phyloP scores from a whole-genome alignment of 1,140 invertebrate species.

The Lordiphosa stackelbergi region DNA sequence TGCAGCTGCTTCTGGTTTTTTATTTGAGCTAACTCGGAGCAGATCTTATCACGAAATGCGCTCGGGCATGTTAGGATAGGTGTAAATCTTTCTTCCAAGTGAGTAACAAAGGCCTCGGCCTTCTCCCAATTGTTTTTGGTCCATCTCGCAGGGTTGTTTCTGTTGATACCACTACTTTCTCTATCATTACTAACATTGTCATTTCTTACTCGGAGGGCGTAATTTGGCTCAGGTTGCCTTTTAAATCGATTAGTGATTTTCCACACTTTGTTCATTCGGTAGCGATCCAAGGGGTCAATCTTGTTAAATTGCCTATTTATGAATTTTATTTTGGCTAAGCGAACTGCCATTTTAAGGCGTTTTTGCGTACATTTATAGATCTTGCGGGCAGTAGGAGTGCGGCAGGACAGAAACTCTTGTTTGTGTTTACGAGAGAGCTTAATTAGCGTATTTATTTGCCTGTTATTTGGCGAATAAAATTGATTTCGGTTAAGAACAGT shows the following conservation, averaged over 20 bases:
- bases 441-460: no score
- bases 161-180: no score
- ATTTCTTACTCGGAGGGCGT: neutral
- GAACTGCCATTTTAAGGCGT: no score
- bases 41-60: no score
- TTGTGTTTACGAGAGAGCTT: no score
- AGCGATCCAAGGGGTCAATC: neutral
- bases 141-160: neutral
- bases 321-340: neutral
- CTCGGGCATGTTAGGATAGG: neutral
- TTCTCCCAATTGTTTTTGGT: constrained; percentile 4
- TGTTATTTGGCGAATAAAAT: neutral
- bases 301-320: neutral
- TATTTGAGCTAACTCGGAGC: no score
- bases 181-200: no score
- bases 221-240: constrained; percentile 11
- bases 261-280: constrained; percentile 13
- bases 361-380: neutral
- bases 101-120: neutral
- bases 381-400: neutral
- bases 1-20: neutral
- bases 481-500: neutral
- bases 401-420: no score
- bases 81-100: neutral
- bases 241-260: neutral